These are phyloP conservation scores for Symphodus melops DNA, from an alignment of 2,113 vertebrate genomes.

Conservation along the genomic window DNA sequence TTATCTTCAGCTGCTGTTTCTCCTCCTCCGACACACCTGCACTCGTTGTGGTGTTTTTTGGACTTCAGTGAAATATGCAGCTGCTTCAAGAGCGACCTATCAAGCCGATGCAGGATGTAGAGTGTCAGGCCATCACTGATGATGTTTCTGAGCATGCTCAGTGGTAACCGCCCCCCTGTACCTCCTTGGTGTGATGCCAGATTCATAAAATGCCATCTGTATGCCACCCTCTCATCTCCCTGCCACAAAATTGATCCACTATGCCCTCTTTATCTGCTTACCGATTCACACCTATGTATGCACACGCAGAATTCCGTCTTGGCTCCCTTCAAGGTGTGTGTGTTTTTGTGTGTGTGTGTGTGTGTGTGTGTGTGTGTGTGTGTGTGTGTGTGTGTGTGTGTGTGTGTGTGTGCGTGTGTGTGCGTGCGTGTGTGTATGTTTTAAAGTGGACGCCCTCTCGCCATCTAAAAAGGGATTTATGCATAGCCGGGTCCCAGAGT, in stretches of 20 bases:
- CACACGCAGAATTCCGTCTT: slow-evolving; percentile 39
- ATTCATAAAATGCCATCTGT: slow-evolving; percentile 75
- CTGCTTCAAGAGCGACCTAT: neutral
- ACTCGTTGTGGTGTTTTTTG: neutral
- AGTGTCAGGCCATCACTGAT: neutral
- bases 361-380: slow-evolving; percentile 40
- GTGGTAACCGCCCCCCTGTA: slow-evolving; percentile 48
- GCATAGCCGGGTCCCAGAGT: slow-evolving; percentile 94
- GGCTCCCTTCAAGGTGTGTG: slow-evolving; percentile 45
- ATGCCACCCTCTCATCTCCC: slow-evolving; percentile 87
- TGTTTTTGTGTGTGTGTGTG: neutral
- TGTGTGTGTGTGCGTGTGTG: slow-evolving; percentile 42
- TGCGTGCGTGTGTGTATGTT: slow-evolving; percentile 65
- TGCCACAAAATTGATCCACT: slow-evolving; percentile 92
- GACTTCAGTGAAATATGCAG: slow-evolving; percentile 6
- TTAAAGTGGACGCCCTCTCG: slow-evolving; percentile 91
- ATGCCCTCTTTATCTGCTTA: slow-evolving; percentile 84
- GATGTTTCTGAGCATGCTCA: slow-evolving; percentile 54
- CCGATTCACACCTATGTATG: slow-evolving; percentile 72
- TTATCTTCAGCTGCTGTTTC: too few relatives aligned
- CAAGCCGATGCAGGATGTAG: neutral
- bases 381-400: slow-evolving; percentile 9
- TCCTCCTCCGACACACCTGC: too few relatives aligned
- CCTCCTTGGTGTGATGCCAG: slow-evolving; percentile 71
- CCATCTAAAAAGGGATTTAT: slow-evolving; percentile 97